phyloP scores from a whole-genome alignment of 2,888 invertebrate species.

The Theretra japonica region DNA sequence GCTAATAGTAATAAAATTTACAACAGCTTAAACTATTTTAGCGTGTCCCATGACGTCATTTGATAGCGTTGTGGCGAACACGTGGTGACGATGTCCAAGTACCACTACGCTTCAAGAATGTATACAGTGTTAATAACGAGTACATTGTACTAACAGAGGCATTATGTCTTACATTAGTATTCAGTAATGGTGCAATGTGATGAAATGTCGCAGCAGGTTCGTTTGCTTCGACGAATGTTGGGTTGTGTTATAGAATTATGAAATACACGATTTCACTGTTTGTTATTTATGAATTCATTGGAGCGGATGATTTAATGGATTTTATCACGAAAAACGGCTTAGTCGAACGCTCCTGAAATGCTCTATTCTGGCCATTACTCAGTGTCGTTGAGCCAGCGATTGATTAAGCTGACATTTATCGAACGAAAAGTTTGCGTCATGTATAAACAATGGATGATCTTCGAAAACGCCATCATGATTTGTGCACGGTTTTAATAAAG shows the following conservation, averaged over 20 bases:
- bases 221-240: constrained; percentile 20
- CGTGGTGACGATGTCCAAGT: constrained; percentile 49
- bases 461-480: too few species aligned
- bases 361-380: neutral
- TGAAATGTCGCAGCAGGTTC: constrained; percentile 14
- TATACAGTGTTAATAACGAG: constrained; percentile 40
- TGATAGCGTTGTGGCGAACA: constrained; percentile 43
- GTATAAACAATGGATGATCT: too few species aligned
- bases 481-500: too few species aligned
- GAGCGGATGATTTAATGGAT: neutral
- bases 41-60: constrained; percentile 32
- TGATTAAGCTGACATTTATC: neutral
- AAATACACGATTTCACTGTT: constrained; percentile 3
- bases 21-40: constrained; percentile 36
- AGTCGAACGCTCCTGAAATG: constrained; percentile 29
- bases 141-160: constrained; percentile 41
- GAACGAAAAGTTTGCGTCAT: neutral
- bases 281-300: constrained; percentile 10
- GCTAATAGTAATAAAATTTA: constrained; percentile 36
- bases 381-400: neutral
- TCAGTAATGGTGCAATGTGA: constrained; percentile 9
- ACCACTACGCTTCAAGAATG: constrained; percentile 43
- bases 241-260: constrained; percentile 11
- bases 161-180: constrained; percentile 46
- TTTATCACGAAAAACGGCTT: constrained; percentile 27